phyloP scores from a whole-genome alignment of 1,140 invertebrate genomes.

The Solenopsis invicta region DNA sequence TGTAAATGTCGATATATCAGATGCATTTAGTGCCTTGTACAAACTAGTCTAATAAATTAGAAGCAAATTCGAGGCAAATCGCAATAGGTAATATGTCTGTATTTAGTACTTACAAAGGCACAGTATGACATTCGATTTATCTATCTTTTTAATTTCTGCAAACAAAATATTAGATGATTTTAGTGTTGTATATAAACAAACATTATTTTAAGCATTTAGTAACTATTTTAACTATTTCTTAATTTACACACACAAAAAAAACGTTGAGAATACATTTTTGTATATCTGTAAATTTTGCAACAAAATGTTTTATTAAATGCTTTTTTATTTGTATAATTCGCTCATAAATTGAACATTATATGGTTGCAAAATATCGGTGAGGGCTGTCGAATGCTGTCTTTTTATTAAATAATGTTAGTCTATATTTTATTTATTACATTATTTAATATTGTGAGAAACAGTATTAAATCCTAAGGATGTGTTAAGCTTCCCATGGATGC shows the following conservation, averaged over 20 bases:
- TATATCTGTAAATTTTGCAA: slow-evolving; percentile 1
- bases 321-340: slow-evolving; percentile 10
- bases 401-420: slow-evolving; percentile 3
- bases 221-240: neutral
- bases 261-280: neutral
- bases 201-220: neutral
- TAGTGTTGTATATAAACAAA: neutral
- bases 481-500: neutral
- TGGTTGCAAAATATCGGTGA: neutral
- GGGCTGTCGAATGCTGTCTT: neutral
- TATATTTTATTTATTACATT: slow-evolving; percentile 13
- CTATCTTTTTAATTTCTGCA: neutral
- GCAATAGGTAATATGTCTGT: slow-evolving; percentile 19
- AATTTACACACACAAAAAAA: neutral
- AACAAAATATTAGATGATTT: neutral
- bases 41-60: slow-evolving; percentile 49
- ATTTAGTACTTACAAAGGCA: slow-evolving; percentile 11
- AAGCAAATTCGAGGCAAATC: slow-evolving; percentile 17
- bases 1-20: slow-evolving; percentile 55
- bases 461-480: neutral
- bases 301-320: neutral
- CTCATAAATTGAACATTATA: neutral
- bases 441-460: neutral
- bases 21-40: slow-evolving; percentile 68
- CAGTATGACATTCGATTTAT: slow-evolving; percentile 10